These are phyloP conservation scores for Sciurus carolinensis DNA, from an alignment of 2,797 vertebrate genomes.

Conservation along the genomic window DNA sequence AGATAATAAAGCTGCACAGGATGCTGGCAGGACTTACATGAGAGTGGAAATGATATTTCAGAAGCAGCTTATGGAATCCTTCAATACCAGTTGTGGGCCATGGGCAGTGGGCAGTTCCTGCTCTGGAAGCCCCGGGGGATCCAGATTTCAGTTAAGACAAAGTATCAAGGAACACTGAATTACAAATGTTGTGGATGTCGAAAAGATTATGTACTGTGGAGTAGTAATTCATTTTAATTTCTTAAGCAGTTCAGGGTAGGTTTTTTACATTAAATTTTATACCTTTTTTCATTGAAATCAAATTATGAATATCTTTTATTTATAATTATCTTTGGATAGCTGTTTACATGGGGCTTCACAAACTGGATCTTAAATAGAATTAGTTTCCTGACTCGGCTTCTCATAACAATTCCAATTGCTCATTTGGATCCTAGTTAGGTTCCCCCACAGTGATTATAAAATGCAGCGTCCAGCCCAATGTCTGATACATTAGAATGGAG, in stretches of 20 bases:
- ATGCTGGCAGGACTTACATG: not conserved
- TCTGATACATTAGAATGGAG: not conserved
- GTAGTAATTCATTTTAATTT: slow-evolving; percentile 45
- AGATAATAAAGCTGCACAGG: not conserved
- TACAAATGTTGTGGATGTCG: not conserved
- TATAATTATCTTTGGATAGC: not conserved
- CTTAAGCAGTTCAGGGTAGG: slow-evolving; percentile 43
- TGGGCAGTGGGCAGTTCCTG: not conserved
- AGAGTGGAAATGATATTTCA: not conserved
- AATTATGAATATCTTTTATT: not conserved
- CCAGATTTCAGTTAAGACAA: slow-evolving; percentile 2
- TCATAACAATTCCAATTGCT: not conserved
- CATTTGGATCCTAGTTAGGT: not conserved
- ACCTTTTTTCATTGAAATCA: slow-evolving; percentile 2
- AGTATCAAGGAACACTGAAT: not conserved
- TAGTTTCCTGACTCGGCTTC: not conserved
- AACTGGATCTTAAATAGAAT: slow-evolving; percentile 5
- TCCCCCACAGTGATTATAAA: not conserved
- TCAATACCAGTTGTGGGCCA: not conserved
- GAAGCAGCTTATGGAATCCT: not conserved
- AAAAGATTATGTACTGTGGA: not conserved
- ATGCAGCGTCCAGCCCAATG: not conserved
- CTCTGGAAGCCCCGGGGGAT: not conserved
- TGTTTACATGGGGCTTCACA: not conserved
- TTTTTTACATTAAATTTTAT: slow-evolving; percentile 1